These are phyloP conservation scores for Datnioides undecimradiatus DNA, from an alignment of 2,113 vertebrate genomes.

Conservation along the genomic window DNA sequence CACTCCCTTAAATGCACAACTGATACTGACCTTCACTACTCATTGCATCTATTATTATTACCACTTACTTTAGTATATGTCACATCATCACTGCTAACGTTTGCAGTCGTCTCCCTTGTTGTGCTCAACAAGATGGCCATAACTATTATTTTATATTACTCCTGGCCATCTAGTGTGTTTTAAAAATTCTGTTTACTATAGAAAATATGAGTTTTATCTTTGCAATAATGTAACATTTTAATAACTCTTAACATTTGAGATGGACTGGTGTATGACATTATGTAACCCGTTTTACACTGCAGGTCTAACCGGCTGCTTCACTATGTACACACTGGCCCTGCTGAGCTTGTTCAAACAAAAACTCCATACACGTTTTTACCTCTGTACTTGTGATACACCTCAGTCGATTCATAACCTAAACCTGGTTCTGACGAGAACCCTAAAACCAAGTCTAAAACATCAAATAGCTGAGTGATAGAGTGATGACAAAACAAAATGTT, in stretches of 20 bases:
- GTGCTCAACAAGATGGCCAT: too few relatives aligned
- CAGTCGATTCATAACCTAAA: background rate
- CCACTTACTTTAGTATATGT: background rate
- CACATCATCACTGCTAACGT: too few relatives aligned
- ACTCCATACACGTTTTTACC: too few relatives aligned
- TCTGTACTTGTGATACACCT: too few relatives aligned
- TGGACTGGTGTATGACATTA: background rate
- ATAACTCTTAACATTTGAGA: background rate
- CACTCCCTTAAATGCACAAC: too few relatives aligned
- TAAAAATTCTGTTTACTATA: background rate
- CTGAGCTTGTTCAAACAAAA: constrained; percentile 4
- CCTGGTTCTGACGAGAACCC: background rate
- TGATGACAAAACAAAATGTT: background rate
- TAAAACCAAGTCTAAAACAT: background rate
- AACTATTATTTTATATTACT: too few relatives aligned
- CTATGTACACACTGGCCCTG: background rate
- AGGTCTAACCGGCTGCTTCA: constrained; percentile 32
- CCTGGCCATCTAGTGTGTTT: background rate
- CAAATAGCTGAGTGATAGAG: background rate
- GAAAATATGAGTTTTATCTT: background rate
- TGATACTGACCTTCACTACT: background rate
- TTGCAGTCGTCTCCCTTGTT: too few relatives aligned
- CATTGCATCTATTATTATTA: too few relatives aligned
- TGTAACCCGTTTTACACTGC: background rate
- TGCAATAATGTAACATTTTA: background rate